These are phyloP conservation scores for Morone chrysops DNA, from an alignment of 2,113 vertebrate species.

Conservation along the genomic window DNA sequence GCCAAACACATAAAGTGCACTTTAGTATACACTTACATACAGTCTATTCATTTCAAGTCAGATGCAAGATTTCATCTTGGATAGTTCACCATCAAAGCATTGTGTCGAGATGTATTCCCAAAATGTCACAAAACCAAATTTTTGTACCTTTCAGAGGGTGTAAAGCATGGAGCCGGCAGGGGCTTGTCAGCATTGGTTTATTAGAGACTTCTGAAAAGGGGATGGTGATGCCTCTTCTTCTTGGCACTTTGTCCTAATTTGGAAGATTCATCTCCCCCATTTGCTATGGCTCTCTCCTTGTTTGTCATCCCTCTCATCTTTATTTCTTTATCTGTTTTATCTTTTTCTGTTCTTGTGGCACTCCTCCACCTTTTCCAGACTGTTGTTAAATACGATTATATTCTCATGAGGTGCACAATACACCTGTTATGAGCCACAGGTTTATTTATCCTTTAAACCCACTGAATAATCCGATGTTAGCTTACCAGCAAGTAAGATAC, in stretches of 20 bases:
- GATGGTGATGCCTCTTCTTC: neutral
- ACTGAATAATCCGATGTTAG: neutral
- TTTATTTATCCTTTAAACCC: neutral
- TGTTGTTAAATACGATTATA: neutral
- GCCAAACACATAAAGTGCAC: constrained; percentile 42
- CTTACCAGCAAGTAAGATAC: neutral
- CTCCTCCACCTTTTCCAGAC: neutral
- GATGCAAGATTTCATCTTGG: constrained; percentile 10
- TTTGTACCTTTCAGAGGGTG: constrained; percentile 2
- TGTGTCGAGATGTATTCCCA: neutral
- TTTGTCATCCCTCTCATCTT: constrained; percentile 13
- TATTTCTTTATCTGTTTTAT: neutral
- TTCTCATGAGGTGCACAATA: neutral
- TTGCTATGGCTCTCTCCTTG: neutral
- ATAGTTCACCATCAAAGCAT: constrained; percentile 7
- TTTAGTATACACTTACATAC: constrained; percentile 7
- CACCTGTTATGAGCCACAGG: neutral
- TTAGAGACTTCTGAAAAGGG: constrained; percentile 8
- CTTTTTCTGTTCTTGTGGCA: neutral
- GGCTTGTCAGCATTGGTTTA: constrained; percentile 12
- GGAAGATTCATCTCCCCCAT: constrained; percentile 18
- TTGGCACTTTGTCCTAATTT: constrained; percentile 24
- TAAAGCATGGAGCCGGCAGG: neutral
- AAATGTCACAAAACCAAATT: constrained; percentile 14
- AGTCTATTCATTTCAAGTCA: neutral